A percentile compares a stretch with the other conserved stretches of the same genome.
These are phyloP conservation scores for Riptortus pedestris DNA, from an alignment of 1,140 invertebrate species.

Conservation along the genomic window DNA sequence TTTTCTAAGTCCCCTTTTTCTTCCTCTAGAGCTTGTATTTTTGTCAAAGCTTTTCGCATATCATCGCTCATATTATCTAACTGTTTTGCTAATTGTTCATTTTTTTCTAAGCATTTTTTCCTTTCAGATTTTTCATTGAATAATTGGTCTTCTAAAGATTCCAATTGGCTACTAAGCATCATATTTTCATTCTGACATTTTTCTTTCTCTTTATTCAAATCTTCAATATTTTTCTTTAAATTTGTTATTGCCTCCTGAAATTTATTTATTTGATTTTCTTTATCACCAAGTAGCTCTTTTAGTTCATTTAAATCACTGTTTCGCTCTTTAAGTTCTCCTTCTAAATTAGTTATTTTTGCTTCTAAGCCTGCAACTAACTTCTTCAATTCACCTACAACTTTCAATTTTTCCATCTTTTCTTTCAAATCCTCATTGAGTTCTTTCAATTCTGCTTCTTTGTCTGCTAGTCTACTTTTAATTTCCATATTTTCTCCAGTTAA, in stretches of 20 bases:
- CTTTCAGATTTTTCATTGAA: neutral
- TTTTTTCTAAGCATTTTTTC: neutral
- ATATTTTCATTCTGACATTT: neutral
- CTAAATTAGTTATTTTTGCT: neutral
- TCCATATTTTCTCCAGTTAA: neutral
- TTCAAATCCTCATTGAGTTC: neutral
- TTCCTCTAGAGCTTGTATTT: neutral
- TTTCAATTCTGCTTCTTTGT: neutral
- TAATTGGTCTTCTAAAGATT: neutral
- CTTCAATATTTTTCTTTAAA: neutral
- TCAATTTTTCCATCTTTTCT: neutral
- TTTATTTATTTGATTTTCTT: too few relatives aligned
- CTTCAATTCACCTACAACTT: slow-evolving; percentile 2
- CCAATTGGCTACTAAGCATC: neutral
- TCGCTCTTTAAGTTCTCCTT: neutral
- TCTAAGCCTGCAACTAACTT: slow-evolving; percentile 3
- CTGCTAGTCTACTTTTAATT: neutral
- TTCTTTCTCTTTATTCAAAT: neutral
- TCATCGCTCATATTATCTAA: neutral
- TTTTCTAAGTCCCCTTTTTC: neutral
- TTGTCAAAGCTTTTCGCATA: neutral
- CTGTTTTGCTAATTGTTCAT: neutral
- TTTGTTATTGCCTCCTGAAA: neutral
- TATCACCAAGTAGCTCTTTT: neutral
- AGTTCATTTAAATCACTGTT: neutral